phyloP scores from a whole-genome alignment of 2,888 invertebrate species.

The Drosophila atroscutellata region DNA sequence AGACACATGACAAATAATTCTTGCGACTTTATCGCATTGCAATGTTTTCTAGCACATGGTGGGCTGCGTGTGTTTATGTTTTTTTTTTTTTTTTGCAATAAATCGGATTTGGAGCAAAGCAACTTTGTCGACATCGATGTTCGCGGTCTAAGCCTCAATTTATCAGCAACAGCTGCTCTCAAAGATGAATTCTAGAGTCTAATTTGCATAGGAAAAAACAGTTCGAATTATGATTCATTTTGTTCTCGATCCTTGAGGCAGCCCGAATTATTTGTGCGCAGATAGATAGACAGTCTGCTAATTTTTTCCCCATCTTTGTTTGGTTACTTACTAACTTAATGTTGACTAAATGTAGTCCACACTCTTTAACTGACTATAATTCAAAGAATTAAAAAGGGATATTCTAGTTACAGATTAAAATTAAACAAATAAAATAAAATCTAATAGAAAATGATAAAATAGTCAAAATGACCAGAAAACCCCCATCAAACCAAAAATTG shows the following conservation, averaged over 20 bases:
- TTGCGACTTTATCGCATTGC: constrained; percentile 33
- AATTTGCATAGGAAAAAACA: neutral
- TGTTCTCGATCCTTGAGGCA: neutral
- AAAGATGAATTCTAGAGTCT: neutral
- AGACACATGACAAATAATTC: constrained; percentile 32
- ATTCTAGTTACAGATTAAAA: neutral
- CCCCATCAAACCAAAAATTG: too few species aligned
- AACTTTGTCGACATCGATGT: neutral
- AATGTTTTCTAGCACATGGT: constrained; percentile 2
- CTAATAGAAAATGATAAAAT: neutral
- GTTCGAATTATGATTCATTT: neutral
- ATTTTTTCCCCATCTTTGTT: neutral
- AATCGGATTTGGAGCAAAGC: neutral
- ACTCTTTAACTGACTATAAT: neutral
- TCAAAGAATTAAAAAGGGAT: neutral
- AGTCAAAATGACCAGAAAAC: neutral
- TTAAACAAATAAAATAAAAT: neutral
- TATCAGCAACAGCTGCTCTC: neutral
- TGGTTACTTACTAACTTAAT: neutral
- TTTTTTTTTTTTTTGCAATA: neutral
- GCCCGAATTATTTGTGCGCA: neutral
- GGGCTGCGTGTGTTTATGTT: neutral
- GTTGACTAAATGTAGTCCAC: neutral
- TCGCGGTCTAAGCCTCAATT: neutral
- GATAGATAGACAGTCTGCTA: neutral